These are phyloP conservation scores for Charadrius vociferus DNA, from an alignment of 2,113 vertebrate genomes.

Conservation along the genomic window DNA sequence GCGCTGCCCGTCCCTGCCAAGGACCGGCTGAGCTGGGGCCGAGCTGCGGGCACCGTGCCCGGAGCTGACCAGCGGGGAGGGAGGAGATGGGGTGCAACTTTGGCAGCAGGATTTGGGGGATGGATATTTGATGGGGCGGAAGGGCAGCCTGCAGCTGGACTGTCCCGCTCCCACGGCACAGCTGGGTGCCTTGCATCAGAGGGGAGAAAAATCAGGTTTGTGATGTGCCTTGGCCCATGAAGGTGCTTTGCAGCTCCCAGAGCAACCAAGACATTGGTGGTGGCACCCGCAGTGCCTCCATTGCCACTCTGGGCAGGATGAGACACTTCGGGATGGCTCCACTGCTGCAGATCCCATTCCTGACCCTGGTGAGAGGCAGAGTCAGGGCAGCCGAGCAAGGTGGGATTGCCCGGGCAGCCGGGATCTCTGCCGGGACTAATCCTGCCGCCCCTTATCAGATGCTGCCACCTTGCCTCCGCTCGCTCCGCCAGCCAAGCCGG, in stretches of 20 bases:
- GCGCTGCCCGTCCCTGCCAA: background rate
- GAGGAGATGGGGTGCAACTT: background rate
- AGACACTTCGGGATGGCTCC: background rate
- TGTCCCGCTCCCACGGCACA: fast-evolving
- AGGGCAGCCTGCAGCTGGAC: background rate
- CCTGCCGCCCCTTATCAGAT: slow-evolving; percentile 61
- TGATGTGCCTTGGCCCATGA: background rate
- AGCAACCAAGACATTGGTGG: background rate
- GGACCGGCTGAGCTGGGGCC: fast-evolving
- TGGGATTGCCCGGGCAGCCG: background rate
- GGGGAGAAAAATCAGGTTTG: background rate
- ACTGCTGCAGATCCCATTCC: background rate
- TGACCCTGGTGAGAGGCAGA: background rate
- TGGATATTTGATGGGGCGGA: background rate
- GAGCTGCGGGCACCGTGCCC: background rate
- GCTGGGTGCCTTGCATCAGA: fast-evolving
- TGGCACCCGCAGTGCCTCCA: background rate
- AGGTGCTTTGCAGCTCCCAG: background rate
- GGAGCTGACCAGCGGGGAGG: background rate
- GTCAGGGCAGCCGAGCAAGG: background rate
- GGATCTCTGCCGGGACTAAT: slow-evolving; percentile 37
- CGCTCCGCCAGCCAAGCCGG: slow-evolving; percentile 18
- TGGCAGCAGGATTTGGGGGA: background rate
- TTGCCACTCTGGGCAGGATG: background rate
- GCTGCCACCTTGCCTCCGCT: slow-evolving; percentile 64